Conservation (phyloP, 2,797 vertebrate genomes). For the Ibycter americanus region DNA sequence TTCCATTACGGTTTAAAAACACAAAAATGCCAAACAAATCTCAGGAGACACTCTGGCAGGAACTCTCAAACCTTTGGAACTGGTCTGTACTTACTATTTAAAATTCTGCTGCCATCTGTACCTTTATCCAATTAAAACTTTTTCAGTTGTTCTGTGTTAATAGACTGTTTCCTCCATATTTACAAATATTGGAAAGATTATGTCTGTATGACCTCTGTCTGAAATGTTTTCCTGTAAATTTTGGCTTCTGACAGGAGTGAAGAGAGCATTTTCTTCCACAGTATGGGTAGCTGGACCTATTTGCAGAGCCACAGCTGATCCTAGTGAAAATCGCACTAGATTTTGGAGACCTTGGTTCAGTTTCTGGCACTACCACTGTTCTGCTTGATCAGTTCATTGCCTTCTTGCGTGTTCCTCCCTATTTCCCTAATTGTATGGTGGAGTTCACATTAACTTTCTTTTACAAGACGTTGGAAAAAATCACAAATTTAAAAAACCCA, state of each 20-base stretch:
- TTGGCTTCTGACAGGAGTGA: neutral
- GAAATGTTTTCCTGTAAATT: neutral
- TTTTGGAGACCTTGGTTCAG: neutral
- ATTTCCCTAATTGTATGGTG: neutral
- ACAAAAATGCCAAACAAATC: slow-evolving; percentile 33
- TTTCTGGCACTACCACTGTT: neutral
- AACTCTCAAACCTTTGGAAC: neutral
- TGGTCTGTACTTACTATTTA: neutral
- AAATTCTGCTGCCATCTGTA: neutral
- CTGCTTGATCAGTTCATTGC: neutral
- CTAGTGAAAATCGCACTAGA: neutral
- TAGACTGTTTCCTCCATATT: neutral
- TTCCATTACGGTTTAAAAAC: slow-evolving; percentile 32
- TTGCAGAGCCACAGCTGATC: neutral
- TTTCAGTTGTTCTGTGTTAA: neutral
- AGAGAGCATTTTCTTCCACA: neutral
- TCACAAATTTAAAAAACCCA: neutral
- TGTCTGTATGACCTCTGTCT: neutral
- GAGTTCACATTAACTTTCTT: neutral
- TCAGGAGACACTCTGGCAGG: neutral
- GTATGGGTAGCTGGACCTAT: neutral
- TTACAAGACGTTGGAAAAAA: neutral
- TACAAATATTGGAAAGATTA: neutral
- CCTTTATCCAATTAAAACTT: neutral
- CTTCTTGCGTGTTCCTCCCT: neutral